Evolutionary conservation across 2,113 vertebrate genomes (phyloP), one percentile per base, ranked within the genome.

Genomic region (Gorsachius goisagi): DNA sequence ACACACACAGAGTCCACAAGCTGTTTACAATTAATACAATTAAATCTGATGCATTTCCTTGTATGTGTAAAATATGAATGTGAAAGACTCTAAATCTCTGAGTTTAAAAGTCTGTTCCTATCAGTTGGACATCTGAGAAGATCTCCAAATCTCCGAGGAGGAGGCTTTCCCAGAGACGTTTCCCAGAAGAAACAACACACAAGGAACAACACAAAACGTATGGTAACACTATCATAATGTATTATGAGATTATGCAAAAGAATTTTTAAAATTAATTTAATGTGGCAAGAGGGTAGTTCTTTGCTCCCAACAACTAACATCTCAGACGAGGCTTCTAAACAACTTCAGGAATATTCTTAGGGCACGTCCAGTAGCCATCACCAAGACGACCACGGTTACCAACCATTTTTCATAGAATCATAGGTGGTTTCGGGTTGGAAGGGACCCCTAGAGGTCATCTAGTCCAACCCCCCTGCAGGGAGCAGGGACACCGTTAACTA

Each of bases 21-120:
- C 86, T 85, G 75, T 75, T 92, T 75, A 95, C 62, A 84, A 71
- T 87, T 78, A 82, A 86, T 75, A 95, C 62, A 84, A 71, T 87
- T 78, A 82, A 86, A 95, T 78, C 28, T 37, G 66, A 84, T 52
- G 66, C 15, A 9, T 75, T 95, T 92, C 39, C 62, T 89, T 72
- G 56, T 79, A 69, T 4, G 9, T 73, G 35, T 79, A 85, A 86
- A 94, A 60, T 72, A 87, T 23, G 30, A 24, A 85, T 27, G 45
- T 58, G 74, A 58, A 76, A 79, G 53, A 89, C 9, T n/a, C 7
- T 15, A 85, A 93, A 66, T 44, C 20, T 73, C 88, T 12, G 35
- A 66, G 23, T 85, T 85, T 78, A 82, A 88, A 91, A 87, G 56
- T n/a, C 62, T 84, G 58, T 30, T 96, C 69, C 60, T 85, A 74